A percentile compares a stretch with the other conserved stretches of the same genome.
Conservation (phyloP, 1,140 invertebrate genomes). For the Orius insidiosus region DNA sequence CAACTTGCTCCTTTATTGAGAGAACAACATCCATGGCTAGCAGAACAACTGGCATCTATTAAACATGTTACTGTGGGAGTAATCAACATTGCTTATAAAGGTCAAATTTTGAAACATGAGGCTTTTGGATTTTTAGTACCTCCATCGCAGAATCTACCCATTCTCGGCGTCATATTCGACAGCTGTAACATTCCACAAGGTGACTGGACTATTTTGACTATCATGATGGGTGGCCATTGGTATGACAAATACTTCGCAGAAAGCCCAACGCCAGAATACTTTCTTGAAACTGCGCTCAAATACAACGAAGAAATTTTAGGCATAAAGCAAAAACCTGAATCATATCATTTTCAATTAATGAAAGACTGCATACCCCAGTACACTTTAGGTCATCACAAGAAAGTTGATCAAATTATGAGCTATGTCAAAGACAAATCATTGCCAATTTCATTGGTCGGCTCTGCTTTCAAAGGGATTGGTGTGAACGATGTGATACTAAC, state of each 20-base stretch:
- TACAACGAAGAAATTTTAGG: slow-evolving; percentile 51
- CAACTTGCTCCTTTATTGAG: slow-evolving; percentile 35
- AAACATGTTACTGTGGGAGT: slow-evolving; percentile 59
- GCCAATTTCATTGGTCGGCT: slow-evolving; percentile 63
- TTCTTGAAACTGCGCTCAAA: slow-evolving; percentile 48
- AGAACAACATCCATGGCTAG: slow-evolving; percentile 45
- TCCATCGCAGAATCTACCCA: slow-evolving; percentile 60
- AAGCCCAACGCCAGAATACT: slow-evolving; percentile 36
- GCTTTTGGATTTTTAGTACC: slow-evolving; percentile 85
- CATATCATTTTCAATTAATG: slow-evolving; percentile 47
- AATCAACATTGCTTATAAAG: slow-evolving; percentile 59
- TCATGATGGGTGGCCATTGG: slow-evolving; percentile 88
- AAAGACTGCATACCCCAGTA: slow-evolving; percentile 87
- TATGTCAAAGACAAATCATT: slow-evolving; percentile 47
- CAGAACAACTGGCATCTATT: slow-evolving; percentile 42
- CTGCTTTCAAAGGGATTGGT: slow-evolving; percentile 77
- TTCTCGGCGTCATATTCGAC: slow-evolving; percentile 83
- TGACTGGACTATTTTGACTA: slow-evolving; percentile 47
- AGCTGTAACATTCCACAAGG: slow-evolving; percentile 57
- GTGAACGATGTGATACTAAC: slow-evolving; percentile 86
- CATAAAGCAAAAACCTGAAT: slow-evolving; percentile 46
- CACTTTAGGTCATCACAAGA: slow-evolving; percentile 62
- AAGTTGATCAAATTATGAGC: slow-evolving; percentile 39
- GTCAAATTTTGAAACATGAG: slow-evolving; percentile 36
- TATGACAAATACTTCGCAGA: slow-evolving; percentile 57